Evolutionary conservation across 2,888 invertebrate species (phyloP).

Genomic region (Idaea dimidiata): DNA sequence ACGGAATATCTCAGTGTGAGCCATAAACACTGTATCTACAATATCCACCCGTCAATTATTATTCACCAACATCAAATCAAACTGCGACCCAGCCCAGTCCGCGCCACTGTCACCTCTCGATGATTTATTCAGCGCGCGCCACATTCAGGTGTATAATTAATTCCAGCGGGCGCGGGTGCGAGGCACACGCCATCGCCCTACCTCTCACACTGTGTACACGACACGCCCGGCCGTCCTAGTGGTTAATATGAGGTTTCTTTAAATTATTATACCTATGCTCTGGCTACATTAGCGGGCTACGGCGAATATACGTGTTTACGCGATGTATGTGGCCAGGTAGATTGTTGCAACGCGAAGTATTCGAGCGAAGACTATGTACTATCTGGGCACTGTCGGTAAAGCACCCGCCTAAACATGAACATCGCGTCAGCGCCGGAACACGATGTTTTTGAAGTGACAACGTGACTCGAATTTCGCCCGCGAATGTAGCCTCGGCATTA

Average conservation of each 20-base stretch:
- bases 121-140: not conserved
- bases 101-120: not conserved
- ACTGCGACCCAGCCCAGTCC: not conserved
- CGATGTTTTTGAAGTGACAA: too few relatives aligned
- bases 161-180: not conserved
- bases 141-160: constrained; percentile 1
- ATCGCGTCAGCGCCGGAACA: too few relatives aligned
- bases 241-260: not conserved
- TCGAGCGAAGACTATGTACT: too few relatives aligned
- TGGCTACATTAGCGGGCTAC: too few relatives aligned
- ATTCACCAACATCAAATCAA: not conserved
- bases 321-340: too few relatives aligned
- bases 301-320: too few relatives aligned
- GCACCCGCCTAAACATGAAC: too few relatives aligned
- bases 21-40: not conserved
- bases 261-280: not conserved
- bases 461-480: too few relatives aligned
- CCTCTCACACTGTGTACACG: not conserved
- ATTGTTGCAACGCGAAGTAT: too few relatives aligned
- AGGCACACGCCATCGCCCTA: not conserved
- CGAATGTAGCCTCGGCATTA: too few relatives aligned
- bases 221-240: not conserved
- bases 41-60: not conserved
- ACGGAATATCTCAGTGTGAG: too few relatives aligned
- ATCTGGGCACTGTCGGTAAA: too few relatives aligned